phyloP scores from a whole-genome alignment of 2,888 invertebrate genomes.

The Philhelius pedissequus region DNA sequence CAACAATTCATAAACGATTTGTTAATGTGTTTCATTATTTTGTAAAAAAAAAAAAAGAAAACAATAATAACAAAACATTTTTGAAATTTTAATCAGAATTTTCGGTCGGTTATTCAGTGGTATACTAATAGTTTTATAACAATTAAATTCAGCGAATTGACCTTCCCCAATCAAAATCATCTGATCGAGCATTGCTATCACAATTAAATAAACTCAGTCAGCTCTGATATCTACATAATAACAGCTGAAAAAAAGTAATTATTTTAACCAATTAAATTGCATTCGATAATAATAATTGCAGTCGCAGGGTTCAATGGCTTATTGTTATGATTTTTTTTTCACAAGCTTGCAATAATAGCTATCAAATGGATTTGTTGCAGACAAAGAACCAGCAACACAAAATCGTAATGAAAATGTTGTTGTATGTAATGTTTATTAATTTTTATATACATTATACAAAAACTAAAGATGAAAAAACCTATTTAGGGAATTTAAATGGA shows the following conservation, averaged over 20 bases:
- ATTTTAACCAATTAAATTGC: constrained; percentile 63
- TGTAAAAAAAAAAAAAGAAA: too few species aligned
- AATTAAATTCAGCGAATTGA: constrained; percentile 53
- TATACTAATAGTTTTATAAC: neutral
- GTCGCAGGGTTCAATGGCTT: constrained; percentile 63
- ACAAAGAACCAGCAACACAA: too few species aligned
- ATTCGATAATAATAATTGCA: constrained; percentile 62
- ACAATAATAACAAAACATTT: too few species aligned
- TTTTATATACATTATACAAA: too few species aligned
- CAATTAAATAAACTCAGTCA: neutral
- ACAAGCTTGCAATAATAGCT: neutral
- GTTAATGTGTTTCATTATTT: too few species aligned
- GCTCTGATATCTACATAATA: neutral
- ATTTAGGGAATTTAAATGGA: too few species aligned
- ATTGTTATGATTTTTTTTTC: constrained; percentile 29
- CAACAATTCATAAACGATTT: too few species aligned
- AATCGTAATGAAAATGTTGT: too few species aligned
- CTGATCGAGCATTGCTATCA: constrained; percentile 5
- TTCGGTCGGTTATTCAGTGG: too few species aligned
- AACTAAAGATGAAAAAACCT: too few species aligned
- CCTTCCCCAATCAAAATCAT: constrained; percentile 48
- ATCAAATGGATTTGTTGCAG: neutral
- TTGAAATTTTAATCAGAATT: too few species aligned
- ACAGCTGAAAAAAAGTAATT: constrained; percentile 43
- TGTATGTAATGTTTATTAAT: too few species aligned